phyloP scores from a whole-genome alignment of 2,797 vertebrate genomes.

The Bradypodion pumilum region DNA sequence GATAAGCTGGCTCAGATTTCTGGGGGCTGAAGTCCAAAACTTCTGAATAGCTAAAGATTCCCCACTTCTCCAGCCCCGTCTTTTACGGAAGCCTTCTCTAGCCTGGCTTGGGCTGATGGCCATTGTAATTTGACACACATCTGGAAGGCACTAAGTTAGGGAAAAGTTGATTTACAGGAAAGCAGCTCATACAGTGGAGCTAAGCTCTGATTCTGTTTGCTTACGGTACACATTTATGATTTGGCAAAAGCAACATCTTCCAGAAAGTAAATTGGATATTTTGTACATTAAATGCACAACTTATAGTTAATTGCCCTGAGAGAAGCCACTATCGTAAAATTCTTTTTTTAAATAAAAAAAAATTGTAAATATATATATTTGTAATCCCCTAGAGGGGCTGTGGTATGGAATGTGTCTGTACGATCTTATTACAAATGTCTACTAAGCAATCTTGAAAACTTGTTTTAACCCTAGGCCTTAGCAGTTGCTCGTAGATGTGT shows the following conservation, averaged over 20 bases:
- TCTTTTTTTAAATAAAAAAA: no score
- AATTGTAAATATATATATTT: constrained; percentile 32
- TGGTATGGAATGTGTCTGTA: constrained; percentile 46
- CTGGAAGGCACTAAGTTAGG: background rate
- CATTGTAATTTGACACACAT: background rate
- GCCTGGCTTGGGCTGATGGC: background rate
- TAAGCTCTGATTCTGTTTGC: constrained; percentile 43
- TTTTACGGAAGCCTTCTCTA: background rate
- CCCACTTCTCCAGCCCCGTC: background rate
- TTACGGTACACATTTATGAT: constrained; percentile 41
- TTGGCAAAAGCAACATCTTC: constrained; percentile 49
- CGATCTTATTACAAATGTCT: constrained; percentile 56
- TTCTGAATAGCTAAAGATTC: background rate
- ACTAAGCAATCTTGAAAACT: constrained; percentile 46
- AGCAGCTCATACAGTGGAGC: constrained; percentile 26
- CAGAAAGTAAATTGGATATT: constrained; percentile 48
- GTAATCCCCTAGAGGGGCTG: constrained; percentile 58
- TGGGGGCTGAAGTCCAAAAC: background rate
- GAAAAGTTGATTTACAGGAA: background rate
- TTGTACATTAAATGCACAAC: constrained; percentile 50
- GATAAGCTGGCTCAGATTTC: background rate
- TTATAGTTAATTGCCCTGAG: constrained; percentile 55
- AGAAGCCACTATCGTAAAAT: constrained; percentile 55
- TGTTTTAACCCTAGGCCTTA: constrained; percentile 37
- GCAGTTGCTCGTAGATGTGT: constrained; percentile 11